Evolutionary conservation across 1,140 invertebrate genomes (phyloP), one percentile per base, ranked within the genome.

Genomic region (Oedothorax gibbosus): DNA sequence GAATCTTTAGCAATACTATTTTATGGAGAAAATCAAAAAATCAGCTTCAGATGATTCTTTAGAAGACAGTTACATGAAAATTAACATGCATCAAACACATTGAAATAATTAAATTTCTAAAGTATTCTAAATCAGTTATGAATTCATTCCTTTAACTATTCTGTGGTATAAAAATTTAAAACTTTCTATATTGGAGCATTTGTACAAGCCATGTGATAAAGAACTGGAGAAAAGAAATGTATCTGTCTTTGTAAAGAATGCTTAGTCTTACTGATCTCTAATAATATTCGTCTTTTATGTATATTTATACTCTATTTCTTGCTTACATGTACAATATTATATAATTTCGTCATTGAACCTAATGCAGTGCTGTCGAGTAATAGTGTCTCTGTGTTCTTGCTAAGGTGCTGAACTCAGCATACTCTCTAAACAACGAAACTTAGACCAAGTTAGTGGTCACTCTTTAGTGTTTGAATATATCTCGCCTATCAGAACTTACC

Each of bases 381-480:
- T 73, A 72, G 73, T 85, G 56, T 85, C 77, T 85, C 82, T 85
- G 82, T 85, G 82, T 85, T 85, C 82, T 85, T 83, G 50, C 82
- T 78, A 85, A 85, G 82, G 82, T 85, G 82, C 82, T 85, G 82
- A 54, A 77, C 49, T 85, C 82, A 85, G 82, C 82, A 85, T 76
- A 69, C 78, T 78, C 71, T 78, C 71, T 85, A 78, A 77, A 85
- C 82, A 85, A 85, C 82, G 82, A 85, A 85, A 85, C 60, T 85
- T 85, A 77, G 82, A 77, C 82, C 82, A 85, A 69, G 9, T 77
- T 78, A 77, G 75, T 66, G 82, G 82, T 85, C 72, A 85, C 53
- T 83, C 69, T 77, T 77, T 75, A 77, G 71, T 77, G 64, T 72
- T 85, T 76, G 57, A 77, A 69, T 69, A 69, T 69, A 56, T 77